Evolutionary conservation across 2,113 vertebrate species (phyloP), one percentile per base, ranked within the genome.

Genomic region (Colaptes auratus): DNA sequence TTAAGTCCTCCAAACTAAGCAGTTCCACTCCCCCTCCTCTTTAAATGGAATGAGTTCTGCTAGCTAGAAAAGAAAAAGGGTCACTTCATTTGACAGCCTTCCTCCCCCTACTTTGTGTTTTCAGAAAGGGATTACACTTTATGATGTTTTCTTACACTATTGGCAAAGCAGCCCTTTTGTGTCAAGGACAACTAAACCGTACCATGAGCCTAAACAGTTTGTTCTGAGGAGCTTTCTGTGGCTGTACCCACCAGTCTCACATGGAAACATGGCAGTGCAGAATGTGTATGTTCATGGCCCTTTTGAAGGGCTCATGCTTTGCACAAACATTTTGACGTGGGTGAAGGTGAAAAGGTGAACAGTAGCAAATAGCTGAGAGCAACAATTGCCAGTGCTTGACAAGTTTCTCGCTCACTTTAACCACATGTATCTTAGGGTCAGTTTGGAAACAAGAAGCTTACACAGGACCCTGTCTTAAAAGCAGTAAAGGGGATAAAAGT

Each of bases 1-100:
- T 31, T 16, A 77, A 73, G 27, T 73, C 28, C 31, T 69, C 9
- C 78, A 79, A 35, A 58, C 42, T 27, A 73, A 64, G 60, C 30
- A 46, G 19, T 31, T 69, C 11, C 4, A 1, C 56, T 3, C 1
- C 56, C 3, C 1, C 10, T 1, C 2, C 16, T 7, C 28, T 66
- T 72, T 66, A 36, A 82, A 72, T 46, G 5, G 67, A 73, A 13
- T 52, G 13, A 46, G 33, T 58, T 78, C 5, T 58, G 27, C 73
- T 67, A 82, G 67, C 61, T 60, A 55, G 46, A 11, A 58, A 63
- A 83, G 52, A 36, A 11, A 58, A 63, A 83, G 52, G 52, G 52
- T 53, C 13, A 36, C 15, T 65, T 89, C 11, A 55, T 66, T 53
- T 39, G 61, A 64, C 65, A 72, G 10, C 8, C 30, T 71, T 70